Base-by-base conservation (phyloP, 2,888 invertebrate genomes). In the Aricia artaxerxes region DNA sequence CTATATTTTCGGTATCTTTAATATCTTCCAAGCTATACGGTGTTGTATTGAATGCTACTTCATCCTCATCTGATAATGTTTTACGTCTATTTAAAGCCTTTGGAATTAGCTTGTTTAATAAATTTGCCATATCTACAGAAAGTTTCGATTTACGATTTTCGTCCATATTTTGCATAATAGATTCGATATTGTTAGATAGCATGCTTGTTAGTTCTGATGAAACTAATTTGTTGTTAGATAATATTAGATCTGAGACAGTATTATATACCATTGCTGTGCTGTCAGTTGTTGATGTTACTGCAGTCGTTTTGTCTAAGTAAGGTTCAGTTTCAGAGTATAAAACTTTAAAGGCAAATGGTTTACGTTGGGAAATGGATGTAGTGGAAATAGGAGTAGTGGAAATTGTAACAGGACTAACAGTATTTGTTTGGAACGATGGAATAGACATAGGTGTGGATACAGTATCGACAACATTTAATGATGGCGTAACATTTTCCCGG, bases 191-290 rank as follows among this genome's bases (percentile, higher is more conserved):
- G 91, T 90, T 93, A 84, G 94, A 89, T 83, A 94, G 90, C 94
- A 94, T 94, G 94, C 94, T 94, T 88, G 94, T 94, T 94, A 94
- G 91, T 92, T 92, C 93, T 82, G 92, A 90, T 81, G 94, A 94
- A 78, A 94, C 91, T 89, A 94, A 85, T 86, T 91, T 91, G 83
- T 93, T 94, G 88, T 92, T 92, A 83, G 91, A 88, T 85, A 93
- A 87, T 86, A 94, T 90, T 86, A 94, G 90, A 91, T 94, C 93
- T 86, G 94, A 93, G 83, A 93, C 91, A 87, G 91, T 92, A 84
- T 92, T 94, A 92, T 88, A 91, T 94, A 94, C 94, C 94, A 87
- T 94, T 90, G 88, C 87, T 84, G 93, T 87, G 86, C 86, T 90
- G 88, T 93, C 91, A 88, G 92, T 92, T 87, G 92, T 87, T 87